Evolutionary conservation across 92 coral and sea anemone species (phyloP), one percentile per base, ranked within the genome.

Genomic region (Meandrina meandrites): DNA sequence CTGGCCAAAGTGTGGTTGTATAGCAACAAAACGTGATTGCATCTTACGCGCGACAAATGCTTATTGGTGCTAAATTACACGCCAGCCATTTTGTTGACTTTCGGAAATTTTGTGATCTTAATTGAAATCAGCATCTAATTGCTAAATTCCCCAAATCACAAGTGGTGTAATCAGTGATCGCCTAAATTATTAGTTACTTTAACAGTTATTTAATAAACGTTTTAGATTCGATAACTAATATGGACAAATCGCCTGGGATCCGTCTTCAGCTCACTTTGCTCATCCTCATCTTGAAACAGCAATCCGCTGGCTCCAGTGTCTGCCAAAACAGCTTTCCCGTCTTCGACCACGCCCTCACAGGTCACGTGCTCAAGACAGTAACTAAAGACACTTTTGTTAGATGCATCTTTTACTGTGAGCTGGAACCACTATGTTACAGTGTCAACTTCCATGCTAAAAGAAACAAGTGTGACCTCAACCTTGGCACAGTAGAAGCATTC

Each of bases 331-430:
- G 79, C 50, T 67, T 48, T 17, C 77, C 89, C 0, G 66, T 89
- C 81, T 13, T 56, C 32, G 68, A 84, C 79, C 42, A 84, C 74
- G 84, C 77, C 60, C 56, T 89, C 8, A 27, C 74, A 17, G 80
- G 85, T 84, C 80, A 84, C 81, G 91, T 89, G 56, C 17, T 50
- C 0, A 89, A 71, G 53, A n/a, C 81, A 45, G 17, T 85, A n/a
- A 37, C n/a, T 24, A 62, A 32, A 22, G 48, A 89, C 69, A 53
- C 68, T 28, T 81, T 82, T 27, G 30, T 15, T 34, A 28, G 80
- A 18, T 89, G 91, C 70, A 40, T 89, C 40, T n/a, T 68, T 19
- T 77, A 80, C 12, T 89, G 89, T 31, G 80, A 89, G 40, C 71
- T 69, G 56, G 81, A 77, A 50, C 70, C 71, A 7, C 19, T 32